A percentile compares a stretch with the other conserved stretches of the same genome.
phyloP scores from a whole-genome alignment of 2,113 vertebrate species.

The Fregetta grallaria region DNA sequence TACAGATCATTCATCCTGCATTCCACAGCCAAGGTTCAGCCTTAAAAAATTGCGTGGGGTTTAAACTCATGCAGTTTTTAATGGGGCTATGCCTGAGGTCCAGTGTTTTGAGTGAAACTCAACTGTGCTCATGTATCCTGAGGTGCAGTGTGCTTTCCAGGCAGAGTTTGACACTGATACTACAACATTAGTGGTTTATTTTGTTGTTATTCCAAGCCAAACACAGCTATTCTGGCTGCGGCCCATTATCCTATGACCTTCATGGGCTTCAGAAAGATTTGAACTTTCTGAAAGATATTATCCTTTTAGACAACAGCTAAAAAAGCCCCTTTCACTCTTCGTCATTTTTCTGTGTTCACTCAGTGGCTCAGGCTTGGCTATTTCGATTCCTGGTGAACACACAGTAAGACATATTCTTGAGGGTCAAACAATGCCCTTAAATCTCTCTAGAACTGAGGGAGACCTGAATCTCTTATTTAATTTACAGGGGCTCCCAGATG shows the following conservation, averaged over 20 bases:
- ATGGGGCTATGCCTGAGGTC: background rate
- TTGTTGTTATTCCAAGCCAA: slow-evolving; percentile 9
- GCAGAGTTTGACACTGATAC: background rate
- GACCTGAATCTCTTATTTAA: background rate
- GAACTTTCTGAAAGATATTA: background rate
- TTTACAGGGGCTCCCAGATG: background rate
- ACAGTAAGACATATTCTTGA: background rate
- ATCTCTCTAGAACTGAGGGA: background rate
- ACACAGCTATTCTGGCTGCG: background rate
- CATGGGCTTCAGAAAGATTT: background rate
- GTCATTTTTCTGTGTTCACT: background rate
- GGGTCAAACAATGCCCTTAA: background rate
- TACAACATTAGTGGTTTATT: background rate
- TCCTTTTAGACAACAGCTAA: background rate
- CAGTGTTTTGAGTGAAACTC: background rate
- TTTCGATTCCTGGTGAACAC: background rate
- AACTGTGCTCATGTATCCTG: background rate
- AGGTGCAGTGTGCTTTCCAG: background rate
- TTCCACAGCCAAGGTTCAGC: background rate
- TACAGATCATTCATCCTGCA: background rate
- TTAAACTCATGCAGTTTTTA: background rate
- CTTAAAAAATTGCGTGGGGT: background rate
- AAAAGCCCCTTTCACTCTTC: background rate
- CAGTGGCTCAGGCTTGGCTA: background rate
- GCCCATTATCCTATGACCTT: background rate